Evolutionary conservation across 2,888 invertebrate species (phyloP), one percentile per base, ranked within the genome.

Genomic region (Leptinotarsa juncta): DNA sequence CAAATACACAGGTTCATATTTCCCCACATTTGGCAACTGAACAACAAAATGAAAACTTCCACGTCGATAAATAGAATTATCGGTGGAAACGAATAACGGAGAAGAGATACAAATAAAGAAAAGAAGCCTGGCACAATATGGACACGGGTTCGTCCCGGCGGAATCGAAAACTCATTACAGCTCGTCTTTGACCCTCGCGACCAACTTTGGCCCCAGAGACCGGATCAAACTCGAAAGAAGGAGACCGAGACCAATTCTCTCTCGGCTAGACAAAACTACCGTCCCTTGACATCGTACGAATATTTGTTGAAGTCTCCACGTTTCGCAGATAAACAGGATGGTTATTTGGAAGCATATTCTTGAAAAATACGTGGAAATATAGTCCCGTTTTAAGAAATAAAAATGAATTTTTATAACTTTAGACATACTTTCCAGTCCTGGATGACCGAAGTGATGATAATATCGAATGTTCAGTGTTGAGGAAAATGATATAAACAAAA

Each of bases 121-220:
- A 72, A 72, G 57, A 55, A 76, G 70, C 71, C 71, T 75, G 78
- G 71, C 77, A 85, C 85, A 85, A 85, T 84, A 85, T 84, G 85
- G 84, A 84, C 83, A 82, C 80, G 82, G 82, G 80, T 76, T 72
- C 71, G 76, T 84, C 87, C 84, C 84, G 69, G 72, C 80, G 87
- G 88, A 85, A 86, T 87, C 83, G 87, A 84, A 87, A 88, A 88
- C 87, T 87, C 87, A 88, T 88, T 87, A 87, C 86, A 84, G 85
- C 71, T 84, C 85, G 86, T 85, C 87, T 87, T 87, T 88, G 87
- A 87, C 87, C 86, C 84, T 83, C 79, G 80, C 84, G 84, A 83
- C 84, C 84, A 83, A 82, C 82, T 81, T 81, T 80, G 80, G 82
- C 86, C 83, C 85, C 77, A 79, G 86, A 84, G 86, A 84, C 85